Percentiles rank a stretch among this genome's conserved stretches.
These are phyloP conservation scores for Meloidogyne chitwoodi DNA, from an alignment of 1,140 invertebrate species.

Conservation along the genomic window DNA sequence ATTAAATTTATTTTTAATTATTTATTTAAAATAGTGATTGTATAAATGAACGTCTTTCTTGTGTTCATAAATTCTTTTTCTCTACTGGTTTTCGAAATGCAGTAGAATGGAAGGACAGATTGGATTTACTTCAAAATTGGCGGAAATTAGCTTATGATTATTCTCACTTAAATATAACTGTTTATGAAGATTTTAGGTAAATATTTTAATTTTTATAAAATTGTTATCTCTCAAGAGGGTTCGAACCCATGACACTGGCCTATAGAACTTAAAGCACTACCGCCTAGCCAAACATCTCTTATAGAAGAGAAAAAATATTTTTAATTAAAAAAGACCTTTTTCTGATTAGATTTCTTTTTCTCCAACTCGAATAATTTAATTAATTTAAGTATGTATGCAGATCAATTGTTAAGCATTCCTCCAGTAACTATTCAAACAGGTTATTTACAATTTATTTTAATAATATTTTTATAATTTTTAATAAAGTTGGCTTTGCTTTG, in stretches of 20 bases:
- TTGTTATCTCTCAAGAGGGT: no score
- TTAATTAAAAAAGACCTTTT: no score
- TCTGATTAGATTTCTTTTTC: no score
- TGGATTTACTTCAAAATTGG: conserved; percentile 54
- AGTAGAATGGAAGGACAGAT: conserved; percentile 52
- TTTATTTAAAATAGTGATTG: conserved; percentile 50
- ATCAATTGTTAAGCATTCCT: conserved; percentile 54
- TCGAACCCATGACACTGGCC: no score
- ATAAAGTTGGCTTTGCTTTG: conserved; percentile 61
- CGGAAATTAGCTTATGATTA: conserved; percentile 52
- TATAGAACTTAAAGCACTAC: no score
- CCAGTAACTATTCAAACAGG: conserved; percentile 16
- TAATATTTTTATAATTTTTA: conserved; percentile 27
- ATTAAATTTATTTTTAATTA: background rate
- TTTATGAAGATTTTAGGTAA: conserved; percentile 55
- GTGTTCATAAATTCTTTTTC: conserved; percentile 59
- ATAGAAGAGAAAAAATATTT: no score
- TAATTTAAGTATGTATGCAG: conserved; percentile 52
- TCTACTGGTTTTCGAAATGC: conserved; percentile 59
- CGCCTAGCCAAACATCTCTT: no score
- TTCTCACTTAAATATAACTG: conserved; percentile 51
- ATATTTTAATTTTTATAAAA: background rate
- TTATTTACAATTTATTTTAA: background rate
- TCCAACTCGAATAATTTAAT: background rate
- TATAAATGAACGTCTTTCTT: conserved; percentile 47